A percentile compares a stretch with the other conserved stretches of the same genome.
Evolutionary conservation across 1,140 invertebrate species (phyloP).

Genomic region (Drosophila leontia): DNA sequence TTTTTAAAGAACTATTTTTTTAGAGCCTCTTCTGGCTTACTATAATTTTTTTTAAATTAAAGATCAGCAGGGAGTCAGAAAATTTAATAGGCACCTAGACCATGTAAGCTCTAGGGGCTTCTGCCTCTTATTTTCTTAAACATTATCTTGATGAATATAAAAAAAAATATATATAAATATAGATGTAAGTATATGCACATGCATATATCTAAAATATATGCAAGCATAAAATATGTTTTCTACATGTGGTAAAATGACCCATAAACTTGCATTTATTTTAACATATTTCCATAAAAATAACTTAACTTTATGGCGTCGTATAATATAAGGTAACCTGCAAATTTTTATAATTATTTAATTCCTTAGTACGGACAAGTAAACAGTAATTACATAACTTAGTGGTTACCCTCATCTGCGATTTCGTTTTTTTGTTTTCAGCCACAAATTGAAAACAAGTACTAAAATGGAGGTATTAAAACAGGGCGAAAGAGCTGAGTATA

Average conservation of each 20-base stretch:
- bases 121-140: neutral
- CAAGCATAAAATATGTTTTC: neutral
- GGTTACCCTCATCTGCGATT: constrained; percentile 22
- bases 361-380: constrained; percentile 34
- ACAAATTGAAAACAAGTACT: constrained; percentile 76
- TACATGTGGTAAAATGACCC: neutral
- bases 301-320: constrained; percentile 34
- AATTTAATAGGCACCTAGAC: neutral
- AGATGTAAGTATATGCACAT: no score
- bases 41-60: no score
- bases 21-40: neutral
- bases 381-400: constrained; percentile 48
- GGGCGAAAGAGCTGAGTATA: constrained; percentile 23
- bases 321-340: constrained; percentile 26
- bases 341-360: constrained; percentile 73
- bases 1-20: neutral
- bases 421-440: constrained; percentile 15
- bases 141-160: neutral
- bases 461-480: constrained; percentile 26
- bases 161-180: neutral
- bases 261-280: constrained; percentile 1
- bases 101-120: no score
- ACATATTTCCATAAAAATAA: constrained; percentile 32
- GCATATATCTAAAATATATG: no score
- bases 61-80: neutral